phyloP scores from a whole-genome alignment of 2,797 vertebrate species.

The Peromyscus aztecus region DNA sequence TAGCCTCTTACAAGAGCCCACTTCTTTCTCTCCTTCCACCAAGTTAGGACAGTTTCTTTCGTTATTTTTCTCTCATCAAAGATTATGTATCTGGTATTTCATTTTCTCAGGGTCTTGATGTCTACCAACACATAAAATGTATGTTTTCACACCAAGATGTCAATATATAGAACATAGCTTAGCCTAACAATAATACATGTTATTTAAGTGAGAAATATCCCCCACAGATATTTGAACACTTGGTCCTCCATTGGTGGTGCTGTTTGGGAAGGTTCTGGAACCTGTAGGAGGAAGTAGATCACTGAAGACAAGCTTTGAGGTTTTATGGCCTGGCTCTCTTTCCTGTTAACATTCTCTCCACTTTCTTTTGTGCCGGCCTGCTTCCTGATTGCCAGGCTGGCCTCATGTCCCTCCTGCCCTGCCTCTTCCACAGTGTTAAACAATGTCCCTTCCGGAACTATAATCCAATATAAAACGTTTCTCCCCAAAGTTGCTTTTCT shows the following conservation, averaged over 20 bases:
- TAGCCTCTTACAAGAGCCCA: not conserved
- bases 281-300: not conserved
- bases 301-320: not conserved
- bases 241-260: not conserved
- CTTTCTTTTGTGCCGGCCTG: not conserved
- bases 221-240: not conserved
- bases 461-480: not conserved
- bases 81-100: not conserved
- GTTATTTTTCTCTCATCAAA: constrained; percentile 23
- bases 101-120: constrained; percentile 1
- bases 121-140: constrained; percentile 12
- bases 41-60: not conserved
- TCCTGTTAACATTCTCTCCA: not conserved
- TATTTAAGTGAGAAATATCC: not conserved
- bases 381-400: no score
- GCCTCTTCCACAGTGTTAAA: not conserved
- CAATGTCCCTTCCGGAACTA: no score
- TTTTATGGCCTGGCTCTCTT: not conserved
- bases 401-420: no score
- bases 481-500: not conserved
- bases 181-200: not conserved
- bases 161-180: constrained; percentile 38
- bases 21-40: not conserved
- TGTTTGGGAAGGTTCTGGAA: not conserved
- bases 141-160: not conserved